Conservation (phyloP, 2,797 vertebrate species). For the Oreochromis grahami region DNA sequence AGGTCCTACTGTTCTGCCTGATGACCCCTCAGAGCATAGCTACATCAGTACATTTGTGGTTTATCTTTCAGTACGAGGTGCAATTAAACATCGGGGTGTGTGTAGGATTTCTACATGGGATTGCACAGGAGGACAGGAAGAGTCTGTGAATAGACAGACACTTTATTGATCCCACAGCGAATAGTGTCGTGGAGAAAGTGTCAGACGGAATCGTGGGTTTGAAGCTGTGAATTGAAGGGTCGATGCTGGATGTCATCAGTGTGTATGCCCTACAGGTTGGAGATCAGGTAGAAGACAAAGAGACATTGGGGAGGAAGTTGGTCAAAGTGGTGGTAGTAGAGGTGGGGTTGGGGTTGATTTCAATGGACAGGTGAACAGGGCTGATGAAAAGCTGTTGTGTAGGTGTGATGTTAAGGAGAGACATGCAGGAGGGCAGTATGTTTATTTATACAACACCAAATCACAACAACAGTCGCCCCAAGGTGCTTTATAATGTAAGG, state of each 20-base stretch:
- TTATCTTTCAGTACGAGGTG: background rate
- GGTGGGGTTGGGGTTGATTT: too few relatives aligned
- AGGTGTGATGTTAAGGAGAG: background rate
- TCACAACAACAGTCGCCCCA: background rate
- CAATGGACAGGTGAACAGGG: background rate
- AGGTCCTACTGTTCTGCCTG: background rate
- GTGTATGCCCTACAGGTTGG: background rate
- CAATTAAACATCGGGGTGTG: background rate
- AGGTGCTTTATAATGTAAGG: rapidly evolving
- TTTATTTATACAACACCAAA: background rate
- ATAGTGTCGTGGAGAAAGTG: background rate
- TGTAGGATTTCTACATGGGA: background rate
- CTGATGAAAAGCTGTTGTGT: background rate
- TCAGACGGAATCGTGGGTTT: background rate
- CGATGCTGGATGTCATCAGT: background rate
- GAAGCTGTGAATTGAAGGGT: background rate
- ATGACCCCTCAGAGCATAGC: background rate
- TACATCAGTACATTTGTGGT: background rate
- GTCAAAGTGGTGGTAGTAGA: background rate
- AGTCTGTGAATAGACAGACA: background rate
- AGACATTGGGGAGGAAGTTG: background rate
- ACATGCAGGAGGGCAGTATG: too few relatives aligned
- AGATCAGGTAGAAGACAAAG: background rate
- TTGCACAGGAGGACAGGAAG: background rate
- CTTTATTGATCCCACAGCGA: background rate